Percentiles rank a stretch among this genome's conserved stretches.
Evolutionary conservation across 2,113 vertebrate species (phyloP).

Genomic region (Mohoua ochrocephala): DNA sequence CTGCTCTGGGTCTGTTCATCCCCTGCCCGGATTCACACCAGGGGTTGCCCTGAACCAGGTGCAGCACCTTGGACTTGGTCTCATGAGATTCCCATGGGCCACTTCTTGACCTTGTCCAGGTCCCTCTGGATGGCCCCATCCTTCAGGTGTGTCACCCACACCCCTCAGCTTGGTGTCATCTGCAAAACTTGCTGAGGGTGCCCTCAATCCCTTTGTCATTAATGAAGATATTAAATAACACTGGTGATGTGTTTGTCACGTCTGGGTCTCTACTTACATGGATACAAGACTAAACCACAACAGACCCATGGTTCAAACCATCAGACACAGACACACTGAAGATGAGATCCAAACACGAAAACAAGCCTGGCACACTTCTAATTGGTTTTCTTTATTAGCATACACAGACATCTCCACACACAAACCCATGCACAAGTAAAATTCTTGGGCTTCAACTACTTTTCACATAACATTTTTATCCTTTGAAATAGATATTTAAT

Average conservation of each 20-base stretch:
- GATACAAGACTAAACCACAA: background rate
- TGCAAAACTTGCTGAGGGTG: background rate
- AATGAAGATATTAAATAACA: background rate
- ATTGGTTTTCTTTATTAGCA: background rate
- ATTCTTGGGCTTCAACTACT: background rate
- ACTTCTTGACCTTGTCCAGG: too few species aligned
- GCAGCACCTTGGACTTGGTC: background rate
- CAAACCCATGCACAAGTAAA: background rate
- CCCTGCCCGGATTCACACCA: background rate
- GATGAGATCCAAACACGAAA: background rate
- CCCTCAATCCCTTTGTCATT: background rate
- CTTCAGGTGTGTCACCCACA: background rate
- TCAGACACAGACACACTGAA: background rate
- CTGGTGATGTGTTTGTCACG: background rate
- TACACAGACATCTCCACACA: background rate
- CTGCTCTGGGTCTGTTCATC: background rate
- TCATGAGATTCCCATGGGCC: background rate
- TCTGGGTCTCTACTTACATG: too few species aligned
- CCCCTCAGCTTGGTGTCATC: background rate
- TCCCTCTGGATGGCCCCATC: background rate
- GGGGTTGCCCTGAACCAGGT: rapidly evolving
- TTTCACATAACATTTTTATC: background rate
- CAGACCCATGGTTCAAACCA: background rate
- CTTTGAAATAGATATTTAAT: background rate
- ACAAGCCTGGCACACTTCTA: background rate